Evolutionary conservation across 2,797 vertebrate genomes (phyloP), one percentile per base, ranked within the genome.

Genomic region (Hafferia zeledoni): DNA sequence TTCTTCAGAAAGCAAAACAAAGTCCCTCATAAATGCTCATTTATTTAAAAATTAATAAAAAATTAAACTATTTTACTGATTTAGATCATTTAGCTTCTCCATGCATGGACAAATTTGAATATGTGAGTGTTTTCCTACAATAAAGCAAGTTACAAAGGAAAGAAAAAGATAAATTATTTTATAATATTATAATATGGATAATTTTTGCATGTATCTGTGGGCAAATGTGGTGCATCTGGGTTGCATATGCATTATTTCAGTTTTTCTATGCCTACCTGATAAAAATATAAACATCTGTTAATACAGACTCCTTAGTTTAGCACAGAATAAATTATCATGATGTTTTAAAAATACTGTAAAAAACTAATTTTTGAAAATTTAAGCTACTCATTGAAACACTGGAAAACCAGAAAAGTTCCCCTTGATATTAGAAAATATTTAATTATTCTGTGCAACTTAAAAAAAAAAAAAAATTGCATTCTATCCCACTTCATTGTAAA

Each of bases 111-210:
- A 87, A 37, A 87, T 30, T 43, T 85, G 33, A 97, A 93, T 63
- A 87, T 95, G 57, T 91, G 70, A 87, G 59, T 95, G 64, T 68
- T 89, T 71, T 79, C 24, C 15, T 89, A 25, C 25, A 91, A 81
- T 91, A 95, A 93, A 96, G 39, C 15, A 39, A 94, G 44, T 77
- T 47, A 83, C 22, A 90, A 91, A 77, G 57, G 19, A 94, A 92
- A 71, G 28, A 17, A 83, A 89, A 3, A 13, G 43, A 83, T 67
- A 91, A 83, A 60, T 16, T 60, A 46, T 52, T 88, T 33, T 30
- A 33, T 33, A 43, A 6, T 14, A 25, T 33, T 46, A 17, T 33
- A 60, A 13, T 25, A 25, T 13, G 8, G 20, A 30, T 39, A 7
- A 16, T 43, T 72, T 74, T 25, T 43, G 10, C 12, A 4, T 61